These are phyloP conservation scores for Drosophila lacicola DNA, from an alignment of 2,888 invertebrate species.

Conservation along the genomic window DNA sequence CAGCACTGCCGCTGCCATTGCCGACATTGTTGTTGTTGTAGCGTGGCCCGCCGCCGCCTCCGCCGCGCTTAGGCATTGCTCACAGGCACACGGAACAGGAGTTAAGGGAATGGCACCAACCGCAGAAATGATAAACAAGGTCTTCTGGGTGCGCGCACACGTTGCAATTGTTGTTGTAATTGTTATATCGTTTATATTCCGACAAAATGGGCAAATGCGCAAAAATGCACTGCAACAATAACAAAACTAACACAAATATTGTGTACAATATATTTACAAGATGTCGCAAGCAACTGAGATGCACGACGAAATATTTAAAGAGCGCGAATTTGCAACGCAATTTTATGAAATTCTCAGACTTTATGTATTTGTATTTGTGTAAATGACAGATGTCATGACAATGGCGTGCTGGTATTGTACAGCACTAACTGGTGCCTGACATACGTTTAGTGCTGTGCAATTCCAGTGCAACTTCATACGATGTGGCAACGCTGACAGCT, in stretches of 20 bases:
- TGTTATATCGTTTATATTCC: constrained; percentile 4
- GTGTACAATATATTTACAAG: neutral
- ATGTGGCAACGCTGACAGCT: constrained; percentile 27
- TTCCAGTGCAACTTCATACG: neutral
- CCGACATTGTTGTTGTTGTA: constrained; percentile 69
- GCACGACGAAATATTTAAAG: neutral
- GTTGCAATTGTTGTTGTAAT: constrained; percentile 20
- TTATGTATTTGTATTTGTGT: constrained; percentile 28
- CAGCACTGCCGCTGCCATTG: constrained; percentile 26
- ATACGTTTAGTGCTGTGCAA: neutral
- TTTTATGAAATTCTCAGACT: constrained; percentile 47
- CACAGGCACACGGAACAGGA: neutral
- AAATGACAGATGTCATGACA: constrained; percentile 42
- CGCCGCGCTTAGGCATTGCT: constrained; percentile 72
- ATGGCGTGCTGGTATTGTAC: constrained; percentile 3
- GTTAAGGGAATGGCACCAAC: neutral
- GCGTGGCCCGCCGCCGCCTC: constrained; percentile 64
- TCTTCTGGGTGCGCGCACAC: constrained; percentile 22
- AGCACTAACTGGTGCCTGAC: constrained; percentile 23
- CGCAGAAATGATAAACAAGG: constrained; percentile 26
- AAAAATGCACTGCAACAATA: neutral
- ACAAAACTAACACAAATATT: neutral
- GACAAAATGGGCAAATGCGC: neutral
- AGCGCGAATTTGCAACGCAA: constrained; percentile 55
- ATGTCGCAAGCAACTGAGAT: neutral